phyloP scores from a whole-genome alignment of 1,140 invertebrate species.

The Bombus terrestris region DNA sequence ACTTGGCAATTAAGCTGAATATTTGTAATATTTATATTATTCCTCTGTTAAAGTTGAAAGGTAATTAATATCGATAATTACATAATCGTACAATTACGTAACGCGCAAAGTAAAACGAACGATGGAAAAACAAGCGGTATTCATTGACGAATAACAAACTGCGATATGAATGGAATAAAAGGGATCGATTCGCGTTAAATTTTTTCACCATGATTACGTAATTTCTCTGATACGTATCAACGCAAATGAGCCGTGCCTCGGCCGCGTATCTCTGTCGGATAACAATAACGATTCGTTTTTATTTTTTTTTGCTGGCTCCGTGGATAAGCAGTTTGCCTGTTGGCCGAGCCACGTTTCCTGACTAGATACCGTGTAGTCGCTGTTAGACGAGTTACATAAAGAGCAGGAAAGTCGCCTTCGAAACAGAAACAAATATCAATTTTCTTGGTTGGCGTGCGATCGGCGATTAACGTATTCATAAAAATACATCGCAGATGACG shows the following conservation, averaged over 20 bases:
- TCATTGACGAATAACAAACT: neutral
- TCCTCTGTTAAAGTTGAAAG: too few species aligned
- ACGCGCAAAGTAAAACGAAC: neutral
- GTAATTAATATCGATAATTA: neutral
- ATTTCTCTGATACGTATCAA: neutral
- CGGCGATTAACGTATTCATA: too few species aligned
- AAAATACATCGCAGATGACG: too few species aligned
- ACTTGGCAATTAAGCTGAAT: too few species aligned
- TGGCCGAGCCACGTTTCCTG: conserved; percentile 28
- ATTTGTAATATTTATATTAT: too few species aligned
- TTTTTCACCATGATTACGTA: neutral
- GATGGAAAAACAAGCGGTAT: neutral
- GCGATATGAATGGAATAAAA: neutral
- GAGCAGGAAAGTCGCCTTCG: neutral
- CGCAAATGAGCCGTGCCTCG: neutral
- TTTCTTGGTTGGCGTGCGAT: neutral
- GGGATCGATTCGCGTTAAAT: neutral
- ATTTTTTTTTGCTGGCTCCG: neutral
- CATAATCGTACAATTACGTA: neutral
- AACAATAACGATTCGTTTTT: conserved; percentile 3
- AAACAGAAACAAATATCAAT: neutral
- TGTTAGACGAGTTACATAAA: conserved; percentile 5
- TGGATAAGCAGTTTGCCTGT: conserved; percentile 38
- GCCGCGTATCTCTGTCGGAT: neutral
- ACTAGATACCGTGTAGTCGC: conserved; percentile 1